Evolutionary conservation across 2,113 vertebrate genomes (phyloP), one percentile per base, ranked within the genome.

Genomic region (Prolemur simus): DNA sequence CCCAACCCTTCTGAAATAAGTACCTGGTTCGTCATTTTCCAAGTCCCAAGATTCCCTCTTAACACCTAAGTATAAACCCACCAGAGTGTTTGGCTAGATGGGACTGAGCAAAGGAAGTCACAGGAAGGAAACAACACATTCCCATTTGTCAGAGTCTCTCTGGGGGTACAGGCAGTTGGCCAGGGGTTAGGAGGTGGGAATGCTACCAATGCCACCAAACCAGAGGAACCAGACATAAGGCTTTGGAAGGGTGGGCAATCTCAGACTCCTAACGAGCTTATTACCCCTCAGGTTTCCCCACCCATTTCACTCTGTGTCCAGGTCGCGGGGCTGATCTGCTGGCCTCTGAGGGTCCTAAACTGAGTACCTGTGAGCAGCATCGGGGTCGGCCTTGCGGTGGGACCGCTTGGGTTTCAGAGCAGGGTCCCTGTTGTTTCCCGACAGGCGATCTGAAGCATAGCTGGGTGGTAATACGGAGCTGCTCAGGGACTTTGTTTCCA

Each of bases 371-470:
- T 99, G 99, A 95, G 99, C 99, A 90, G 99, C 99, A 69, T 99
- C 99, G 0, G 99, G 99, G 64, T 99, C 99, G 83, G 99, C 99
- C 98, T 99, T 99, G 91, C 99, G 99, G 96, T 99, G 99, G 89
- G 99, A 99, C 96, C 99, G 99, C 95, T 99, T 99, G 97, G 99
- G 99, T 98, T 99, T 99, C 97, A 99, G 98, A 91, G 99, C 97
- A 86, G 98, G 98, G 25, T 99, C 99, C 98, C 99, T 99, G 98
- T 98, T 99, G 98, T 96, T 99, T 94, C 99, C 98, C 0, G 98
- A 98, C 0, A 99, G 98, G 54, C 98, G 98, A 98, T 99, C 99
- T 77, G 98, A 98, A 97, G 98, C 92, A 82, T 98, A 98, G 96
- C 98, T 98, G 90, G 99, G 98, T 95, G 99, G 98, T 85, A 99